Percentiles rank a stretch among this genome's conserved stretches.
Evolutionary conservation across 2,888 invertebrate genomes (phyloP).

Genomic region (Leucoptera coffeella): DNA sequence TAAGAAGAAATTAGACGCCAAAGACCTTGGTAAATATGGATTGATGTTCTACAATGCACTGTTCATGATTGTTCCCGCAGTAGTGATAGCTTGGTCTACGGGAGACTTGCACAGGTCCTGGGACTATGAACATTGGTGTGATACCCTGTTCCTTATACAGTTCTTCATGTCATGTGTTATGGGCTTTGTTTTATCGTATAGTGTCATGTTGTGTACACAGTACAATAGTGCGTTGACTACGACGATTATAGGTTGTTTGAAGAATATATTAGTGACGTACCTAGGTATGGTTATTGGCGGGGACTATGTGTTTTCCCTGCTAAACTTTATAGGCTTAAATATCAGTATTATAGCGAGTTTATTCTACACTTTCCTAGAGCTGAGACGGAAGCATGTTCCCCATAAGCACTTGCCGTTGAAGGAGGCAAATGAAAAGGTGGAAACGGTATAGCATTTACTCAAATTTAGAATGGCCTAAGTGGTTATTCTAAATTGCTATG

Average conservation of each 20-base stretch:
- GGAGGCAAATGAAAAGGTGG: slow-evolving; percentile 22
- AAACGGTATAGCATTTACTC: slow-evolving; percentile 36
- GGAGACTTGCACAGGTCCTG: slow-evolving; percentile 68
- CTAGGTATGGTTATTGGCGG: slow-evolving; percentile 97
- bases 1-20: slow-evolving; percentile 93
- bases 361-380: slow-evolving; percentile 82
- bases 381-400: slow-evolving; percentile 57
- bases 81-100: slow-evolving; percentile 63
- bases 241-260: slow-evolving; percentile 95
- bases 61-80: slow-evolving; percentile 78
- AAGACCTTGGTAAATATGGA: slow-evolving; percentile 88
- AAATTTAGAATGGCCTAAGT: too few species aligned
- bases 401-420: slow-evolving; percentile 18
- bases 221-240: slow-evolving; percentile 98
- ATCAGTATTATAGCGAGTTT: slow-evolving; percentile 86
- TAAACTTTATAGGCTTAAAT: slow-evolving; percentile 94
- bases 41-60: slow-evolving; percentile 88
- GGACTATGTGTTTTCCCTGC: slow-evolving; percentile 91
- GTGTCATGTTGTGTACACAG: slow-evolving; percentile 91
- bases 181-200: slow-evolving; percentile 94
- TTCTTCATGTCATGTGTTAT: slow-evolving; percentile 89
- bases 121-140: slow-evolving; percentile 66
- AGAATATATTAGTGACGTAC: slow-evolving; percentile 96
- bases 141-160: slow-evolving; percentile 69
- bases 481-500: too few species aligned